These are phyloP conservation scores for Neotoma lepida DNA, from an alignment of 2,113 vertebrate species.

Conservation along the genomic window DNA sequence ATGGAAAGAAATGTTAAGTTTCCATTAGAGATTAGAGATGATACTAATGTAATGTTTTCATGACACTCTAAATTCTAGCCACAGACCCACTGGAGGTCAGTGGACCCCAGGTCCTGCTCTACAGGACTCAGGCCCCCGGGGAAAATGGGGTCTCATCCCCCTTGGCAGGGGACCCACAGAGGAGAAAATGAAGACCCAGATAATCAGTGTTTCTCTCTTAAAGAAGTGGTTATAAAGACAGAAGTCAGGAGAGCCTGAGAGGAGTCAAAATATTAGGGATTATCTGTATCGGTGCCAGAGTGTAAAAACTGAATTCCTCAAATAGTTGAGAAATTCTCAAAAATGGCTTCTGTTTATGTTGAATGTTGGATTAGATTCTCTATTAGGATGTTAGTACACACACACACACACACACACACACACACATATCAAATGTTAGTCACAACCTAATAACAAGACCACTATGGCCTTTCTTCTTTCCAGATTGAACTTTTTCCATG, in stretches of 20 bases:
- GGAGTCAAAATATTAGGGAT: neutral
- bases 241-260: neutral
- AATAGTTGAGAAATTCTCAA: neutral
- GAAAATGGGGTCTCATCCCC: neutral
- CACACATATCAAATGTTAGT: neutral
- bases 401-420: neutral
- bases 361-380: neutral
- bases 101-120: neutral
- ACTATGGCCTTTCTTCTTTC: constrained; percentile 65
- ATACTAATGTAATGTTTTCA: neutral
- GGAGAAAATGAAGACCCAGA: neutral
- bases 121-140: neutral
- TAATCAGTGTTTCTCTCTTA: neutral
- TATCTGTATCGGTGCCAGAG: neutral
- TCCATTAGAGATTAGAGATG: neutral
- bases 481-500: constrained; percentile 87
- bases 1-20: constrained; percentile 23
- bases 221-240: neutral
- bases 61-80: neutral
- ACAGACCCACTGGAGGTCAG: neutral
- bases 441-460: neutral
- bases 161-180: neutral
- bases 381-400: neutral
- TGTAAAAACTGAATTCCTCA: neutral
- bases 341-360: neutral